Evolutionary conservation across 2,113 vertebrate species (phyloP), one percentile per base, ranked within the genome.

Genomic region (Psittacus erithacus): DNA sequence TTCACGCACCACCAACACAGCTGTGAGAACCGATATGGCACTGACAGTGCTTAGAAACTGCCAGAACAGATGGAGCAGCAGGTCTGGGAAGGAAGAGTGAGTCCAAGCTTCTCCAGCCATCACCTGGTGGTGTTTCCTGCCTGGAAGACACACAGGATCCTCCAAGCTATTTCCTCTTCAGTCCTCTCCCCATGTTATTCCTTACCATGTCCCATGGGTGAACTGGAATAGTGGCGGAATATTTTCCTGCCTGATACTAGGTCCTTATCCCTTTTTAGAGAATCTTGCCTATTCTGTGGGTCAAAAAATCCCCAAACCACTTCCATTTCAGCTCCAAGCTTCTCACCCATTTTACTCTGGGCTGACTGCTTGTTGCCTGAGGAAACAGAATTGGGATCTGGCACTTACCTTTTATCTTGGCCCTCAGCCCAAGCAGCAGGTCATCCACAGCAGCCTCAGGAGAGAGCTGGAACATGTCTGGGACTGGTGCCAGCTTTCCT

Each of bases 151-250:
- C 0, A 1, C 28, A 55, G 62, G 17, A 63, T 59, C 18, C 33
- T 86, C 46, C 80, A 81, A 81, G 20, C 7, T 63, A 10, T 60
- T 55, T 46, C 23, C 11, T 75, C 2, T 17, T 18, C 13, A 2
- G 7, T 53, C 25, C 3, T 17, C 28, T 86, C 15, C 10, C 13
- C 28, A 9, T 24, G 7, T 76, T 46, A 53, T 33, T 76, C 53
- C 59, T 49, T 88, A n/a, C 31, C n/a, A n/a, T 0, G 1, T 18
- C 17, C 17, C 18, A 13, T 3, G 4, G 28, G 15, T 65, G 43
- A 75, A 23, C 39, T 76, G 63, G 27, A 79, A n/a, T 9, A 53
- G 4, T 59, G 24, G 6, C 24, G 17, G 14, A n/a, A 57, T 57
- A 57, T 33, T 90, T 11, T 82, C 17, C 75, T 46, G 31, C 24